Percentiles rank a stretch among this genome's conserved stretches.
Evolutionary conservation across 2,797 vertebrate genomes (phyloP).

Genomic region (Echiichthys vipera): DNA sequence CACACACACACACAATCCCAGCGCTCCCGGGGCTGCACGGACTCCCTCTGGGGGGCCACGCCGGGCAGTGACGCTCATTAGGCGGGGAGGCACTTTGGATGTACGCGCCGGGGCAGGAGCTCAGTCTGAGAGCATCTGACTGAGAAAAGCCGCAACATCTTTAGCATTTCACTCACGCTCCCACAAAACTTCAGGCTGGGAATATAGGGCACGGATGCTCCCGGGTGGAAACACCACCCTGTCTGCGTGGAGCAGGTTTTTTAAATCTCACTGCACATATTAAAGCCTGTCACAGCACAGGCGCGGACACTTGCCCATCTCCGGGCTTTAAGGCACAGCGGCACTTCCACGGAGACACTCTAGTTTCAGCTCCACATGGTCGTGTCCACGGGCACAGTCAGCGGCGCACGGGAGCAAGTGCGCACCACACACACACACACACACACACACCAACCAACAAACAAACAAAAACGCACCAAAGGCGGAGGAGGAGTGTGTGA

Average conservation of each 20-base stretch:
- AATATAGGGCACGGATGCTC: not conserved
- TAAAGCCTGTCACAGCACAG: no score
- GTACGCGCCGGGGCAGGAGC: slow-evolving; percentile 1
- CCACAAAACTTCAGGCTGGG: slow-evolving; percentile 52
- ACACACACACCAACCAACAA: not conserved
- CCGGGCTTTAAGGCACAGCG: not conserved
- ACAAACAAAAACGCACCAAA: no score
- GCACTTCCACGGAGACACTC: not conserved
- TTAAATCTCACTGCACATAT: no score
- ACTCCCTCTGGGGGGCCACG: slow-evolving; percentile 16
- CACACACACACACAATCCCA: not conserved
- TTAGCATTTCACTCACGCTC: slow-evolving; percentile 63
- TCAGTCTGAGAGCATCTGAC: not conserved
- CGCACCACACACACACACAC: slow-evolving; percentile 11
- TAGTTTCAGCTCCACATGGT: slow-evolving; percentile 58
- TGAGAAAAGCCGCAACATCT: slow-evolving; percentile 33
- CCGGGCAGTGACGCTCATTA: slow-evolving; percentile 21
- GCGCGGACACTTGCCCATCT: no score
- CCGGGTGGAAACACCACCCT: no score
- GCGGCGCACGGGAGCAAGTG: slow-evolving; percentile 17
- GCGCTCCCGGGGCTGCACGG: not conserved
- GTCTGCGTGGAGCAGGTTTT: no score
- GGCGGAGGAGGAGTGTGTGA: not conserved
- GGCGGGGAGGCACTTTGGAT: slow-evolving; percentile 12
- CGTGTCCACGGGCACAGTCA: slow-evolving; percentile 1